These are phyloP conservation scores for Macrotis lagotis DNA, from an alignment of 2,113 vertebrate species.

Conservation along the genomic window DNA sequence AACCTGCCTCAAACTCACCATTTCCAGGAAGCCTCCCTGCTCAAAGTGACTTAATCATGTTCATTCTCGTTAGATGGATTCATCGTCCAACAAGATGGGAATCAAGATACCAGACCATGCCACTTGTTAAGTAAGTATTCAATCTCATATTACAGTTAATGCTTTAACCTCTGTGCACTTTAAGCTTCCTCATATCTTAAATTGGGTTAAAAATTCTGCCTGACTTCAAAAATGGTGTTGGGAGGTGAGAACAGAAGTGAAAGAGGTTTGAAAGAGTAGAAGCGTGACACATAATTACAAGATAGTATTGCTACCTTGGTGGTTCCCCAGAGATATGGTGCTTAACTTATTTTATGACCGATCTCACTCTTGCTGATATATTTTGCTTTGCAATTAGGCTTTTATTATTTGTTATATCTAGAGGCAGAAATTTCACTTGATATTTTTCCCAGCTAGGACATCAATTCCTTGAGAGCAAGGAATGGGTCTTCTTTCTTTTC, in stretches of 20 bases:
- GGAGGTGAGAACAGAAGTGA: neutral
- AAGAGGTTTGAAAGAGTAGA: neutral
- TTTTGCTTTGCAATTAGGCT: neutral
- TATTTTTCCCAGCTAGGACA: neutral
- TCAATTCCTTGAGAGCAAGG: neutral
- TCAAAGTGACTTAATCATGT: neutral
- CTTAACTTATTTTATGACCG: neutral
- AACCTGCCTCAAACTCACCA: neutral
- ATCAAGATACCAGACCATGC: neutral
- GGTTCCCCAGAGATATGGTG: neutral
- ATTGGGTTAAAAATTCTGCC: neutral
- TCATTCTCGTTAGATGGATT: neutral
- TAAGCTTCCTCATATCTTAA: neutral
- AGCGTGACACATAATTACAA: neutral
- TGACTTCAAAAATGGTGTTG: neutral
- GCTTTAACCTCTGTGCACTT: neutral
- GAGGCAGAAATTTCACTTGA: neutral
- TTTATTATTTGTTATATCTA: neutral
- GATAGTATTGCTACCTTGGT: neutral
- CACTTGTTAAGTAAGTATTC: neutral
- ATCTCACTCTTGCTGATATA: neutral
- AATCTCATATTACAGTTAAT: conserved; percentile 15
- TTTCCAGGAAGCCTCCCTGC: neutral
- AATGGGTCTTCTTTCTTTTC: neutral
- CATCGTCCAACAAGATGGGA: neutral